Evolutionary conservation across 2,113 vertebrate genomes (phyloP).

Genomic region (Microcebus murinus): DNA sequence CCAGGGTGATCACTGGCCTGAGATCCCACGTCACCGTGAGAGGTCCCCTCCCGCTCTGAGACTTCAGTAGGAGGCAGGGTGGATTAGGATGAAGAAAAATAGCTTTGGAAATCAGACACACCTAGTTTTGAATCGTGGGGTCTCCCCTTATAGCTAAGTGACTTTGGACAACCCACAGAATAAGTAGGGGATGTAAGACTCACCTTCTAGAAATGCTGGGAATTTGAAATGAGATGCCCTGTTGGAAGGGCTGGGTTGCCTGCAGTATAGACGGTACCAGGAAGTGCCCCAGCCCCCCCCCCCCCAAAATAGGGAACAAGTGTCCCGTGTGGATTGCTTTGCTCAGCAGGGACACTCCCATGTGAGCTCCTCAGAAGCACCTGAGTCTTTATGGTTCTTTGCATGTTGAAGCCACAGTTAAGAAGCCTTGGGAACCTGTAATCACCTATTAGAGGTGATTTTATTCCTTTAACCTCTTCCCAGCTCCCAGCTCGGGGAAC

Average conservation of each 20-base stretch:
- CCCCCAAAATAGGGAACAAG: background rate
- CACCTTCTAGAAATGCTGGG: background rate
- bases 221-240: background rate
- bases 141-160: background rate
- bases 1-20: background rate
- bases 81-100: background rate
- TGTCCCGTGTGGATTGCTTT: background rate
- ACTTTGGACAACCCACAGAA: background rate
- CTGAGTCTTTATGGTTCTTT: background rate
- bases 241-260: background rate
- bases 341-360: background rate
- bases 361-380: background rate
- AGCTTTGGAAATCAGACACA: background rate
- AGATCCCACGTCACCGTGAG: background rate
- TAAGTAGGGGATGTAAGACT: background rate
- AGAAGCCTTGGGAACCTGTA: background rate
- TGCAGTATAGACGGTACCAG: background rate
- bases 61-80: background rate
- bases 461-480: conserved; percentile 27
- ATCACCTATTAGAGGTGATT: conserved; percentile 26
- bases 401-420: background rate
- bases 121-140: background rate
- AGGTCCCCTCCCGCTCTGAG: rapidly evolving
- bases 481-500: background rate
- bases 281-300: background rate